A percentile compares a stretch with the other conserved stretches of the same genome.
Conservation (phyloP, 2,113 vertebrate species). For the Suricata suricatta region DNA sequence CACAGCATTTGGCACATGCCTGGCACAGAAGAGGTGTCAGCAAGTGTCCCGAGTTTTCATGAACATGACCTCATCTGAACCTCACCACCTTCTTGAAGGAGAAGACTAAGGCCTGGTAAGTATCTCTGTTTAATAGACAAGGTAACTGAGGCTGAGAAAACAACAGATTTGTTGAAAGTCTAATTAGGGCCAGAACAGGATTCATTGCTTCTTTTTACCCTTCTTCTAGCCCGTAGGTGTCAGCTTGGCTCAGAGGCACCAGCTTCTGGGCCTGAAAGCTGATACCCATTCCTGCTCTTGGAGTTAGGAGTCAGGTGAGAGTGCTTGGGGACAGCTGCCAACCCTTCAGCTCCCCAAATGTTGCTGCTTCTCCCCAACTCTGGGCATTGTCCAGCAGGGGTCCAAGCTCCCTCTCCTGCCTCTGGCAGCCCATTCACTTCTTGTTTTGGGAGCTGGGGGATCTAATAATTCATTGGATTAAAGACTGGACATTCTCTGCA, state of each 20-base stretch:
- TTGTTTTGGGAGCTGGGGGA: background rate
- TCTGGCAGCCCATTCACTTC: background rate
- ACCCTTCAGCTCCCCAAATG: background rate
- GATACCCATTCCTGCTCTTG: background rate
- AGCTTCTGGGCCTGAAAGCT: background rate
- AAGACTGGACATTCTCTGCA: background rate
- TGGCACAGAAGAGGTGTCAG: background rate
- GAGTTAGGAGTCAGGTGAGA: background rate
- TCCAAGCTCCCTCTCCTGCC: background rate
- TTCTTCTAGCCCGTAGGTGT: background rate
- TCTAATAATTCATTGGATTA: slow-evolving; percentile 6
- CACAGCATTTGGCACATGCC: background rate
- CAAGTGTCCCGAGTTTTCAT: background rate
- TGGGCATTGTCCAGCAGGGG: background rate
- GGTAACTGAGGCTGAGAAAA: background rate
- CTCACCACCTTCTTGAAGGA: background rate
- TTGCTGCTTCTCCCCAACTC: background rate
- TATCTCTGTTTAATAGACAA: background rate
- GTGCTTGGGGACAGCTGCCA: background rate
- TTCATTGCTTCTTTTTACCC: background rate
- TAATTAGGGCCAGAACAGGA: background rate
- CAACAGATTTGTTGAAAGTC: background rate
- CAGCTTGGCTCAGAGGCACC: background rate
- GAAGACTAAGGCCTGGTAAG: background rate
- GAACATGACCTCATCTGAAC: background rate